Evolutionary conservation across 2,888 invertebrate species (phyloP), one percentile per base, ranked within the genome.

Genomic region (Melikaiella ostensackeni): DNA sequence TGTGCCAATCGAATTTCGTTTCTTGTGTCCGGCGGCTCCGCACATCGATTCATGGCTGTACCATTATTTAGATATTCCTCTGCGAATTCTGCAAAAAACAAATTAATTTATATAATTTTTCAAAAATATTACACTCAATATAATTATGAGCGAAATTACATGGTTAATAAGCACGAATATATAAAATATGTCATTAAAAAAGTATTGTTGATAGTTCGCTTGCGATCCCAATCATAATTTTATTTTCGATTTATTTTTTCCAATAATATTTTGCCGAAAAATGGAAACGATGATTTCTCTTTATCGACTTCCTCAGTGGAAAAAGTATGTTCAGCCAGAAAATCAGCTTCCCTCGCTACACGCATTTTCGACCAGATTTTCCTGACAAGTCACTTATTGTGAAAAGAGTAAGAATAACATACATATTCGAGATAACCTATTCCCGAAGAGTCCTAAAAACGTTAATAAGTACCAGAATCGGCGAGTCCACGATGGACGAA

Each of bases 11-110:
- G 46, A 30, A 27, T 82, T 46, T 16, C 16, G n/a, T 66, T 82
- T 80, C 80, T 83, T 79, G 80, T 80, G 64, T 85, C 84, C 61
- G 77, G 75, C 79, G 84, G 83, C 74, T 83, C 84, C 81, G 76
- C 83, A 80, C 79, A 77, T 82, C 83, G 84, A 81, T 81, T 84
- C 89, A 88, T 89, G 84, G 81, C 83, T 86, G 80, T 83, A 81
- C 85, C 88, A 87, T 88, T 84, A 82, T 87, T 64, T 77, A 73
- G 27, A 59, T 57, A 57, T 66, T 33, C 55, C 55, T 55, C 75
- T 76, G 55, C 16, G n/a, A 50, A 70, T 46, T 50, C 50, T 70
- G 30, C n/a, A 70, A 70, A 66, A 42, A 13, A 11, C 4, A 8
- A 21, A 8, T 42, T 16, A 11, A 1, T 38, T 66, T 46, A 42